phyloP scores from a whole-genome alignment of 2,797 vertebrate species.

The Protonibea diacanthus region DNA sequence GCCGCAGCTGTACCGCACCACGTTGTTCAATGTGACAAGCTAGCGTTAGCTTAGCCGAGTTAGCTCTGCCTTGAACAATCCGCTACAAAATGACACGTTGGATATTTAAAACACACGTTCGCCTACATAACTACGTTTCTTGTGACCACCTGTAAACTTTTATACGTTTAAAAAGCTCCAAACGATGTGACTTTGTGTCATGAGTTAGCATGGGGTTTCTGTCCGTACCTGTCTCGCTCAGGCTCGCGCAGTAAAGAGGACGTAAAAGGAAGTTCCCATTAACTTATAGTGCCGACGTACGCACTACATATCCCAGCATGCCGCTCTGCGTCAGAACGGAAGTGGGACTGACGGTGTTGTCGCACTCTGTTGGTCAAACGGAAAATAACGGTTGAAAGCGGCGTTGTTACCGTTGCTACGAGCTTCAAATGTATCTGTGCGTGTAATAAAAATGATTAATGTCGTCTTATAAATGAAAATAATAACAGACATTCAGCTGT shows the following conservation, averaged over 20 bases:
- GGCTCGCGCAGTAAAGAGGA: slow-evolving; percentile 83
- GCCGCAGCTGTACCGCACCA: slow-evolving; percentile 63
- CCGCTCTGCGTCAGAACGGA: slow-evolving; percentile 28
- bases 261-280: background rate
- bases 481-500: background rate
- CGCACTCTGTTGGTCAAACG: slow-evolving; percentile 57
- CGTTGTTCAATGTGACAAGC: slow-evolving; percentile 49
- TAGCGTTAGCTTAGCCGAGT: slow-evolving; percentile 63
- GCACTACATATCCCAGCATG: slow-evolving; percentile 79
- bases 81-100: fast-evolving
- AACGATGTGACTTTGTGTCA: fast-evolving
- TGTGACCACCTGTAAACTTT: fast-evolving
- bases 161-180: fast-evolving
- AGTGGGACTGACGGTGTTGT: background rate
- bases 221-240: slow-evolving; percentile 70
- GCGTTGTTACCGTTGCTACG: background rate
- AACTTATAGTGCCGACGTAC: slow-evolving; percentile 54
- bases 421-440: background rate
- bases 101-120: fast-evolving
- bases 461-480: background rate
- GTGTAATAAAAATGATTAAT: background rate
- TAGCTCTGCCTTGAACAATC: background rate
- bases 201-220: fast-evolving
- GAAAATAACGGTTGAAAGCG: background rate
- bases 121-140: fast-evolving